Conservation (phyloP, 30 jellyfish, hydroid and myxozoan genomes). For the Hydra vulgaris region DNA sequence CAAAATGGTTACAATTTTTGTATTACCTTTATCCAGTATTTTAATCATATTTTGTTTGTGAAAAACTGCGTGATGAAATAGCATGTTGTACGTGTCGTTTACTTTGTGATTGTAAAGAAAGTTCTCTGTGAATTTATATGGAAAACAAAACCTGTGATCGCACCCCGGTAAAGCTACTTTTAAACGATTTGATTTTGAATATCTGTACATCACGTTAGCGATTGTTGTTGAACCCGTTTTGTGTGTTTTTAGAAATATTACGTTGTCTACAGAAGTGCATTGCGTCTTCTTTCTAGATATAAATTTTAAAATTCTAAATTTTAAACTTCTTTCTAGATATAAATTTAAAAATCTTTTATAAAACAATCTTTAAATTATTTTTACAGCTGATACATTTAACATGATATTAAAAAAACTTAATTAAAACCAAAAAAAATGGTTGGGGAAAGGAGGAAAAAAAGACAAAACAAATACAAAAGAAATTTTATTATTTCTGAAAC, state of each 20-base stretch:
- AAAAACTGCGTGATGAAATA: constrained; percentile 22
- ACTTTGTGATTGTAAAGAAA: constrained; percentile 12
- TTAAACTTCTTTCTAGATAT: too few species aligned
- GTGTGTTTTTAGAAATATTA: constrained; percentile 24
- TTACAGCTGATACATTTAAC: too few species aligned
- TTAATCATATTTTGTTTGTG: constrained; percentile 1
- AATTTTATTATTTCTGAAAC: too few species aligned
- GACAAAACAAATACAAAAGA: too few species aligned
- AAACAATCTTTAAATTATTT: too few species aligned
- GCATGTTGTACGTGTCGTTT: constrained; percentile 6
- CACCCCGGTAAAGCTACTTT: constrained; percentile 19
- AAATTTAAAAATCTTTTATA: too few species aligned
- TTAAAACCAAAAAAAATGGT: too few species aligned
- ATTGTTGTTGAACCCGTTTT: constrained; percentile 36
- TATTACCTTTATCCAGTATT: constrained; percentile 1
- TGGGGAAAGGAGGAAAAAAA: too few species aligned
- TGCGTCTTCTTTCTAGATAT: too few species aligned
- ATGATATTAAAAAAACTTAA: too few species aligned
- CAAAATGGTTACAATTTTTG: constrained; percentile 29
- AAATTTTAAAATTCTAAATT: too few species aligned
- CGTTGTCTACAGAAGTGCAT: too few species aligned
- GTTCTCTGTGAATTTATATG: not conserved
- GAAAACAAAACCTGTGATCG: constrained; percentile 21
- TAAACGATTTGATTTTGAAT: not conserved
- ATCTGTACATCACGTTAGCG: constrained; percentile 12